Conservation (phyloP, 2,113 vertebrate species). For the Trematomus loennbergii region DNA sequence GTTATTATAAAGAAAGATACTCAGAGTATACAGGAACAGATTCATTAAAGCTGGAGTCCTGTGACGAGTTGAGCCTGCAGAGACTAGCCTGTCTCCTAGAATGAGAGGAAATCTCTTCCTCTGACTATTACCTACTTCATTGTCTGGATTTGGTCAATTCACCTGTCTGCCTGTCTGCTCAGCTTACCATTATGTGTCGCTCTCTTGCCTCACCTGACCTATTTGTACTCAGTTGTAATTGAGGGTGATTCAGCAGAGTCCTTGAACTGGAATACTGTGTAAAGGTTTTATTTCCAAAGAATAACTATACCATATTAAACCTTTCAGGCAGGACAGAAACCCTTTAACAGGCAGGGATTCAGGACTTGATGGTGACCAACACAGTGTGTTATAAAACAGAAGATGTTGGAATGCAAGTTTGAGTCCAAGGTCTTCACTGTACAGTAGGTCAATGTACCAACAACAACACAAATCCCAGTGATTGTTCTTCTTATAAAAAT, state of each 20-base stretch:
- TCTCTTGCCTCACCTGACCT: slow-evolving; percentile 48
- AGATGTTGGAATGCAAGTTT: slow-evolving; percentile 1
- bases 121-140: slow-evolving; percentile 42
- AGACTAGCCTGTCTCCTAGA: slow-evolving; percentile 42
- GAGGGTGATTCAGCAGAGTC: background rate
- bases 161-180: slow-evolving; percentile 55
- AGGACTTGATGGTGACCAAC: background rate
- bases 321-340: background rate
- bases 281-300: slow-evolving; percentile 1
- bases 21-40: background rate
- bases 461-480: background rate
- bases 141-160: slow-evolving; percentile 45
- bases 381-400: background rate
- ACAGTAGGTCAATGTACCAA: background rate
- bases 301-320: slow-evolving; percentile 17
- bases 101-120: slow-evolving; percentile 41
- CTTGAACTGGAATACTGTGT: slow-evolving; percentile 3
- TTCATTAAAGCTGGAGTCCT: background rate
- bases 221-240: background rate
- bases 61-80: slow-evolving; percentile 37
- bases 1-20: slow-evolving; percentile 7
- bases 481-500: background rate
- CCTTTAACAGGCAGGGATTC: background rate
- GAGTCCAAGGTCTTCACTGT: background rate
- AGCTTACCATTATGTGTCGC: slow-evolving; percentile 26